phyloP scores from a whole-genome alignment of 2,113 vertebrate genomes.

The Clarias gariepinus region DNA sequence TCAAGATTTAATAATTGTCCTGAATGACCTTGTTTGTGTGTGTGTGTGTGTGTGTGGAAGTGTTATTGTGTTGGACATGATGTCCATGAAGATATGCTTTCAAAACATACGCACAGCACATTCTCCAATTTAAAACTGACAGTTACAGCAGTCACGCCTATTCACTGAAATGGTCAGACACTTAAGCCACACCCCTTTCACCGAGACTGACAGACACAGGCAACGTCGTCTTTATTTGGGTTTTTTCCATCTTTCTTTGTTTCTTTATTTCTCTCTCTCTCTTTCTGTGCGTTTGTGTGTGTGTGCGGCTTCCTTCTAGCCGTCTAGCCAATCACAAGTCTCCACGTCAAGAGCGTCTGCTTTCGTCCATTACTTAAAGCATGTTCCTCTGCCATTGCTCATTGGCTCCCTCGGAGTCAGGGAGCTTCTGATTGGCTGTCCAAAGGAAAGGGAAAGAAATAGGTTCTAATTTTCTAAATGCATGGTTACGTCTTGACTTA shows the following conservation, averaged over 20 bases:
- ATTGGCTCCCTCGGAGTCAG: conserved; percentile 39
- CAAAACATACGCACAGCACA: background rate
- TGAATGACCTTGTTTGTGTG: conserved; percentile 3
- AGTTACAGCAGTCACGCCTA: background rate
- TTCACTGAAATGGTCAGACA: background rate
- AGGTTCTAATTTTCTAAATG: conserved; percentile 13
- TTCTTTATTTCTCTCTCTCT: background rate
- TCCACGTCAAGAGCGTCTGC: conserved; percentile 25
- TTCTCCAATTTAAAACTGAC: background rate
- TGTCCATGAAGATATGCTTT: background rate
- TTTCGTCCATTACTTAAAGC: conserved; percentile 47
- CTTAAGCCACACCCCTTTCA: background rate
- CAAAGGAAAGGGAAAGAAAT: background rate
- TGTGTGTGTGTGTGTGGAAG: background rate
- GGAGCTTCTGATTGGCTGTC: conserved; percentile 5
- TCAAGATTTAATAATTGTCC: background rate
- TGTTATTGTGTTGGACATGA: background rate
- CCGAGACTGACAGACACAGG: background rate
- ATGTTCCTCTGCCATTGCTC: conserved; percentile 49
- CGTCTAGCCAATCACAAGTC: conserved; percentile 31
- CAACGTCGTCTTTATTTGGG: background rate
- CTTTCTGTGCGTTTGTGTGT: background rate
- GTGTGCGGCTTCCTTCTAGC: conserved; percentile 17
- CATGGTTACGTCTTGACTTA: background rate
- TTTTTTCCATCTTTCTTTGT: background rate